Conservation (phyloP, 2,888 invertebrate genomes). For the Oligia fasciuncula region DNA sequence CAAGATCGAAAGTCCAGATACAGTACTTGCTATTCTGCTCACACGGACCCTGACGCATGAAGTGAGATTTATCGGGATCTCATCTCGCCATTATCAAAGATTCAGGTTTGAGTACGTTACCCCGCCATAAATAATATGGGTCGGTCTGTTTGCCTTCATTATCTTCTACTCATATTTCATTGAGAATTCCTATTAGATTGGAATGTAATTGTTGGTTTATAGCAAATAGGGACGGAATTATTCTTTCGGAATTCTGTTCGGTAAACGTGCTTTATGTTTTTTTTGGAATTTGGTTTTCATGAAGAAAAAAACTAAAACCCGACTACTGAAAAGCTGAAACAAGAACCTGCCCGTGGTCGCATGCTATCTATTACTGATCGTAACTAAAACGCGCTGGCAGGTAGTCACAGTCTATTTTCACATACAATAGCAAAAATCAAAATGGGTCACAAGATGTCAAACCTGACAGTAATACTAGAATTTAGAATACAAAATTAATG, state of each 20-base stretch:
- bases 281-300: not conserved
- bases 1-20: constrained; percentile 46
- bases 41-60: constrained; percentile 42
- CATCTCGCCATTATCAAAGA: constrained; percentile 60
- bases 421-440: too few species aligned
- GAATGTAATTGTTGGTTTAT: constrained; percentile 12
- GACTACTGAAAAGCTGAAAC: too few species aligned
- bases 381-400: too few species aligned
- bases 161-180: constrained; percentile 53
- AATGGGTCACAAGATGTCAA: too few species aligned
- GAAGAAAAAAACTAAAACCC: too few species aligned
- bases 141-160: constrained; percentile 49
- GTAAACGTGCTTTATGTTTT: not conserved
- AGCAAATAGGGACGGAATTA: constrained; percentile 9
- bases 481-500: too few species aligned
- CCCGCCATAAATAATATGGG: constrained; percentile 43
- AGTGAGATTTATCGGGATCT: constrained; percentile 62
- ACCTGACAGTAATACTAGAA: too few species aligned
- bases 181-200: constrained; percentile 29
- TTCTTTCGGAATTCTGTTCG: not conserved
- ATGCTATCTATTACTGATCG: too few species aligned
- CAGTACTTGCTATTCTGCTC: constrained; percentile 56
- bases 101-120: constrained; percentile 43
- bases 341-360: too few species aligned
- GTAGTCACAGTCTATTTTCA: too few species aligned